Conservation (phyloP, 2,113 vertebrate species). For the Stegostoma tigrinum region DNA sequence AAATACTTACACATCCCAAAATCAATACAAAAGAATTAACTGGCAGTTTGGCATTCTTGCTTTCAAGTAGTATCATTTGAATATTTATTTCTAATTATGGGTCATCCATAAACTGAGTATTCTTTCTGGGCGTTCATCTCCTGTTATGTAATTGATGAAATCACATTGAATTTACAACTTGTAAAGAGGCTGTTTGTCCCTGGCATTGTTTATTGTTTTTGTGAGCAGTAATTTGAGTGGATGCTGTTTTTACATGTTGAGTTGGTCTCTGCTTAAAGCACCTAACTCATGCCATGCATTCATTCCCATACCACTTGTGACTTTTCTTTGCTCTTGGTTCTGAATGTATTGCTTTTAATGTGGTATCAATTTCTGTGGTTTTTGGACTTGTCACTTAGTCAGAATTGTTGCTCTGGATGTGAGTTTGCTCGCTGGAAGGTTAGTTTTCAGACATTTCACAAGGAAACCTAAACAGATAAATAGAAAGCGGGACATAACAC, state of each 20-base stretch:
- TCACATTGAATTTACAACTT: background rate
- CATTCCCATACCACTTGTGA: background rate
- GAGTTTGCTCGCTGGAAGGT: too few relatives aligned
- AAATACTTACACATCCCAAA: too few relatives aligned
- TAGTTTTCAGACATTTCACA: too few relatives aligned
- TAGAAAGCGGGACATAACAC: too few relatives aligned
- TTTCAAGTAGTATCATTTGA: background rate
- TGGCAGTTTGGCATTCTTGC: background rate
- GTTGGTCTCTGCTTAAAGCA: background rate
- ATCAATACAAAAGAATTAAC: too few relatives aligned
- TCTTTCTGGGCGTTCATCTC: background rate
- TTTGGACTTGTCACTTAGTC: background rate
- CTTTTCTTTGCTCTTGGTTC: background rate
- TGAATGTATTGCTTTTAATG: background rate
- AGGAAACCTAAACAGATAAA: too few relatives aligned
- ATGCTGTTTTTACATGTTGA: background rate
- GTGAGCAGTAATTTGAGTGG: background rate
- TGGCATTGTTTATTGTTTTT: background rate
- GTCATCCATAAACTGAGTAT: background rate
- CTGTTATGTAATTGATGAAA: background rate
- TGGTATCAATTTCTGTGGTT: background rate
- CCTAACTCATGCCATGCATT: background rate
- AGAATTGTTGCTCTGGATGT: background rate
- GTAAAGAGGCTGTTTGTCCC: background rate
- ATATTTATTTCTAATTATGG: background rate